Evolutionary conservation across 1,140 invertebrate genomes (phyloP).

Genomic region (Atta texana): DNA sequence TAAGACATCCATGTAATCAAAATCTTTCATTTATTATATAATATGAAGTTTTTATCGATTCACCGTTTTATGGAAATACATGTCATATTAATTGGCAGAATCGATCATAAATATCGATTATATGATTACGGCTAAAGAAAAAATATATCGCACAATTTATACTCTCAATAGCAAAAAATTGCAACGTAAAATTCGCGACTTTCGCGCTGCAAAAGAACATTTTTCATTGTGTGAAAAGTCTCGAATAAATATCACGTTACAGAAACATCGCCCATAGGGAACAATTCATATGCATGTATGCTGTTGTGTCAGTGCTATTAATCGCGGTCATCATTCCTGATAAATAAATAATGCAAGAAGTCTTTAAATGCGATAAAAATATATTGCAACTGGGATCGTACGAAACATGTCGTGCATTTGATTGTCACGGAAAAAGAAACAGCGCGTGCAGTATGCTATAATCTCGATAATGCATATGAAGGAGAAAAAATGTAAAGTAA

Average conservation of each 20-base stretch:
- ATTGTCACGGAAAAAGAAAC: conserved; percentile 15
- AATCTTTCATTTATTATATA: not conserved
- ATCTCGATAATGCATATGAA: not conserved
- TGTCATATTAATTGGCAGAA: conserved; percentile 24
- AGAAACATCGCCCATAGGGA: not conserved
- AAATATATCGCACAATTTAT: not conserved
- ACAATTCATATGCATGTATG: conserved; percentile 28
- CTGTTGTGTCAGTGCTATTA: conserved; percentile 55
- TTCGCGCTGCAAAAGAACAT: not conserved
- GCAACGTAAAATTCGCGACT: not conserved
- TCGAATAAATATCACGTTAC: conserved; percentile 4
- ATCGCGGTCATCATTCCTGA: conserved; percentile 55
- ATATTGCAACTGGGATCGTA: conserved; percentile 22
- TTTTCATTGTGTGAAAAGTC: not conserved
- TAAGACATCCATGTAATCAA: not conserved
- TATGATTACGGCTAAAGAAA: not conserved
- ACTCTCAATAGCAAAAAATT: conserved; percentile 1
- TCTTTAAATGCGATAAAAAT: conserved; percentile 55
- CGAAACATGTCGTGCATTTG: conserved; percentile 40
- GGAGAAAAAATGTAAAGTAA: too few species aligned
- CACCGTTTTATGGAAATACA: conserved; percentile 6
- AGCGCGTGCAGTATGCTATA: not conserved
- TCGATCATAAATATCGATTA: conserved; percentile 28
- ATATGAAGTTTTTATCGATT: conserved; percentile 23
- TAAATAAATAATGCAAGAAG: conserved; percentile 25